phyloP scores from a whole-genome alignment of 2,113 vertebrate genomes.

The Oplegnathus fasciatus region DNA sequence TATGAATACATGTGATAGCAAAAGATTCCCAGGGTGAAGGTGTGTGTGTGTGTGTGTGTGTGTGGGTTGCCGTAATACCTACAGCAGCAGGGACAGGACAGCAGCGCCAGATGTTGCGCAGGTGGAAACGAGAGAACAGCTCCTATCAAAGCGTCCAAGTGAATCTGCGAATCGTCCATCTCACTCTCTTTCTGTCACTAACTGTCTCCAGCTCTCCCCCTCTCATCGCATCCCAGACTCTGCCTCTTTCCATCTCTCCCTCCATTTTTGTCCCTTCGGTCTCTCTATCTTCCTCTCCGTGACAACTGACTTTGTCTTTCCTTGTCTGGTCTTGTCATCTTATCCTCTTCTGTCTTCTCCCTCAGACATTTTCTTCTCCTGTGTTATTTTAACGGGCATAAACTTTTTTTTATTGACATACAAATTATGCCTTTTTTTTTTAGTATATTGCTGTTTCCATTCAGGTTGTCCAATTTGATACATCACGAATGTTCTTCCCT shows the following conservation, averaged over 20 bases:
- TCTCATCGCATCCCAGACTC: constrained; percentile 14
- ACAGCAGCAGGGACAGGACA: constrained; percentile 58
- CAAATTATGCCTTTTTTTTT: background rate
- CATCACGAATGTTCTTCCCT: background rate
- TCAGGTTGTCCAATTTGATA: background rate
- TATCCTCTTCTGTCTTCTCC: background rate
- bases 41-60: constrained; percentile 18
- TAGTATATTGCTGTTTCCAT: background rate
- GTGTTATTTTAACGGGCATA: constrained; percentile 20
- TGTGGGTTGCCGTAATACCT: constrained; percentile 62
- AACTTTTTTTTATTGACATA: background rate
- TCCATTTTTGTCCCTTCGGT: constrained; percentile 15
- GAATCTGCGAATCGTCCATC: constrained; percentile 70
- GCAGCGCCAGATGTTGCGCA: constrained; percentile 76
- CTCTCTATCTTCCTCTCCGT: constrained; percentile 4
- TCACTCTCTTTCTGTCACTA: constrained; percentile 57
- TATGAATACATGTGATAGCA: constrained; percentile 2
- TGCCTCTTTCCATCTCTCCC: constrained; percentile 11
- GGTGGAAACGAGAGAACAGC: constrained; percentile 79
- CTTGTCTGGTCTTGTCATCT: constrained; percentile 44
- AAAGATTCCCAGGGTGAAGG: constrained; percentile 6
- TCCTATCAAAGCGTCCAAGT: constrained; percentile 57
- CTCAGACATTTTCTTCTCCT: background rate
- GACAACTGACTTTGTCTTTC: constrained; percentile 15
- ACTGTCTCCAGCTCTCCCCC: constrained; percentile 30